Percentiles rank a stretch among this genome's conserved stretches.
Evolutionary conservation across 2,797 vertebrate species (phyloP).

Genomic region (Rhynchotus rufescens): DNA sequence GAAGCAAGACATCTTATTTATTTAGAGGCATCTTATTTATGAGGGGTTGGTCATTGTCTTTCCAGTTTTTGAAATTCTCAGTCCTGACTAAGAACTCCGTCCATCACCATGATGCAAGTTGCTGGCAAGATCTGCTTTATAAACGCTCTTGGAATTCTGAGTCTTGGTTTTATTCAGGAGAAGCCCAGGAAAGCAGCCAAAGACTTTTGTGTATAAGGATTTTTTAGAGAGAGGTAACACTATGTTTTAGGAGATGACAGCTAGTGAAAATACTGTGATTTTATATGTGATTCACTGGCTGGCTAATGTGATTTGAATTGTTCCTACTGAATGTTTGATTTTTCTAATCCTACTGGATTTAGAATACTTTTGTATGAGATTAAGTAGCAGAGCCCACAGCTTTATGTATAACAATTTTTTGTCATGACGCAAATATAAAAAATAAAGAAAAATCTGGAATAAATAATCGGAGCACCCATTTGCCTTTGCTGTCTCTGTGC

Average conservation of each 20-base stretch:
- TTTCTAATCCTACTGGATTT: background rate
- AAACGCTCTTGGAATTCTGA: background rate
- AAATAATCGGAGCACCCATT: background rate
- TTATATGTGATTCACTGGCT: background rate
- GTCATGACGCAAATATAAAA: background rate
- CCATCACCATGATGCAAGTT: background rate
- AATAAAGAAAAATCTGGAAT: constrained; percentile 12
- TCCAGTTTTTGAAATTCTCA: background rate
- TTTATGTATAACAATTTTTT: background rate
- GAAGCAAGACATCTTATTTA: background rate
- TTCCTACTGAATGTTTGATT: background rate
- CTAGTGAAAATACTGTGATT: background rate
- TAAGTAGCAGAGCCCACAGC: background rate
- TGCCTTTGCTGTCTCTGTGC: background rate
- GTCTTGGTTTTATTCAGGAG: background rate
- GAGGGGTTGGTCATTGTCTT: background rate
- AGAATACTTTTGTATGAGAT: background rate
- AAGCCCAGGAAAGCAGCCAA: background rate
- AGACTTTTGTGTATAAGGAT: background rate
- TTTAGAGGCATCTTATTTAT: background rate
- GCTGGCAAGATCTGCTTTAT: background rate
- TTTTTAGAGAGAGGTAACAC: background rate
- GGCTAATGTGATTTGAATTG: background rate
- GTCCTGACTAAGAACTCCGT: background rate
- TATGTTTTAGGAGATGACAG: background rate